Percentiles rank a stretch among this genome's conserved stretches.
Conservation (phyloP, 92 coral and sea anemone genomes). For the Porites evermanni region DNA sequence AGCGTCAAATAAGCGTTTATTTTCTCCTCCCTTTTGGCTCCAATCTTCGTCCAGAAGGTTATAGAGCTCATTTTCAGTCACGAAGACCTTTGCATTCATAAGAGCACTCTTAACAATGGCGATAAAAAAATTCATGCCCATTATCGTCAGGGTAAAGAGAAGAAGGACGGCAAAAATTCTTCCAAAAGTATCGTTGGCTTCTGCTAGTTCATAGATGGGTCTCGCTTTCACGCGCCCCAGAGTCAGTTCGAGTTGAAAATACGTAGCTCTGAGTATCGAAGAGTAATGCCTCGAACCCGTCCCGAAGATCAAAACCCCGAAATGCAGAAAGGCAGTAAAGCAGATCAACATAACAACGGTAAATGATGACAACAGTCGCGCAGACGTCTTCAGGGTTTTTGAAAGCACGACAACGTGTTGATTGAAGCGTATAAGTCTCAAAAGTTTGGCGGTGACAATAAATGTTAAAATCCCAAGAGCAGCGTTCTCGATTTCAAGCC, state of each 20-base stretch:
- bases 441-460: constrained; percentile 68
- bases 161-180: constrained; percentile 49
- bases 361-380: constrained; percentile 57
- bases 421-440: constrained; percentile 78
- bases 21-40: not conserved
- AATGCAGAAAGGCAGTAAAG: constrained; percentile 58
- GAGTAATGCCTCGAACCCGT: constrained; percentile 48
- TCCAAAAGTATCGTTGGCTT: constrained; percentile 62
- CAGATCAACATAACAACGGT: constrained; percentile 38
- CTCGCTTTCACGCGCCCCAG: constrained; percentile 63
- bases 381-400: constrained; percentile 55
- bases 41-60: constrained; percentile 10
- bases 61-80: constrained; percentile 13
- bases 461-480: constrained; percentile 71
- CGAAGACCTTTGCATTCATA: constrained; percentile 53
- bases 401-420: constrained; percentile 65
- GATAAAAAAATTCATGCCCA: constrained; percentile 70
- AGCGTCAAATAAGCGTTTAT: not conserved
- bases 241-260: constrained; percentile 63
- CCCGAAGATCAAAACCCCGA: constrained; percentile 67
- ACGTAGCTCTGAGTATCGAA: constrained; percentile 45
- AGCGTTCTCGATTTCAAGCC: constrained; percentile 72
- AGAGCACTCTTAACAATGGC: constrained; percentile 74
- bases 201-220: constrained; percentile 48
- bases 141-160: constrained; percentile 50